These are phyloP conservation scores for Lasioglossum zephyrum DNA, from an alignment of 2,888 invertebrate species.

Conservation along the genomic window DNA sequence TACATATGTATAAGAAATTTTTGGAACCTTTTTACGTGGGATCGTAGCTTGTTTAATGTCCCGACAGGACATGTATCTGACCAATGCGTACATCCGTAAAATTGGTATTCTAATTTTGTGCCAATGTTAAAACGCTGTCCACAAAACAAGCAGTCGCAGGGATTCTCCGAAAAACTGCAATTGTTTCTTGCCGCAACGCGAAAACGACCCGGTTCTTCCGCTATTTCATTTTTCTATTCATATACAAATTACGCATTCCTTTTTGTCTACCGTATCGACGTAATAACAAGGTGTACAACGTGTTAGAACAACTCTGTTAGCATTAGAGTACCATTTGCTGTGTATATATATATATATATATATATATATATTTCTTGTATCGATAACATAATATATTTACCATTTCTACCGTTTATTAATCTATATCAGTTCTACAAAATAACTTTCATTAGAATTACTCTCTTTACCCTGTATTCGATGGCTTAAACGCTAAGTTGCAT, in stretches of 20 bases:
- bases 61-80: slow-evolving; percentile 41
- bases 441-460: slow-evolving; percentile 22
- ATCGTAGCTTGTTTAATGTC: slow-evolving; percentile 39
- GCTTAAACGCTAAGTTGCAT: slow-evolving; percentile 51
- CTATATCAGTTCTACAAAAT: slow-evolving; percentile 46
- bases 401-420: slow-evolving; percentile 53
- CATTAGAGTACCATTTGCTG: slow-evolving; percentile 39
- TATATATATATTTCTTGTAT: slow-evolving; percentile 54
- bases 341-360: slow-evolving; percentile 30
- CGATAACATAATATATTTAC: slow-evolving; percentile 50
- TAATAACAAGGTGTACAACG: slow-evolving; percentile 17
- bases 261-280: slow-evolving; percentile 35
- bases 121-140: slow-evolving; percentile 58
- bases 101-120: slow-evolving; percentile 70
- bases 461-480: slow-evolving; percentile 68
- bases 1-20: slow-evolving; percentile 34
- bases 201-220: slow-evolving; percentile 47
- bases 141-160: slow-evolving; percentile 34
- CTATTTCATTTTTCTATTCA: slow-evolving; percentile 51
- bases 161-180: slow-evolving; percentile 35
- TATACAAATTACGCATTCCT: slow-evolving; percentile 7
- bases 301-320: slow-evolving; percentile 45
- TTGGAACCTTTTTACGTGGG: slow-evolving; percentile 55
- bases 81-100: slow-evolving; percentile 46
- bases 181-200: slow-evolving; percentile 50